Evolutionary conservation across 2,888 invertebrate species (phyloP), one percentile per base, ranked within the genome.

Genomic region (Eremobia ochroleuca): DNA sequence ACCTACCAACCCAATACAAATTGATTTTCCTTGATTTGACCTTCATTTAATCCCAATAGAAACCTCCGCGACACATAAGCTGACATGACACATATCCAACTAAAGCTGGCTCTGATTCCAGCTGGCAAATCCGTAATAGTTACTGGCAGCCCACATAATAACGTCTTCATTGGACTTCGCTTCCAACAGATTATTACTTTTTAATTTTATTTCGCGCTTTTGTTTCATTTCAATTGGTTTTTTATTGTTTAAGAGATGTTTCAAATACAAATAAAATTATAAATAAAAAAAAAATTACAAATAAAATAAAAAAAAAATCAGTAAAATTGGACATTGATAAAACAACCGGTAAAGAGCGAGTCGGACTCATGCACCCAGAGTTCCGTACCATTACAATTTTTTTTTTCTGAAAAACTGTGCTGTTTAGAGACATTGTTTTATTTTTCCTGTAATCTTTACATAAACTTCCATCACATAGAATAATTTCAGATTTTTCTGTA

Each of bases 51-150:
- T 59, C 31, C n/a, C 8, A 21, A 28, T 46, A 18, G 4, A 21
- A 78, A 61, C 9, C 43, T 61, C n/a, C 61, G 37, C 4, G 4
- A 58, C 15, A 40, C 4, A 40, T 40, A 80, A 59, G 28, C 43
- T 34, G 49, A 64, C 37, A 52, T 80, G 58, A 8, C n/a, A 52
- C 28, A 37, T 11, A 28, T 43, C 49, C 18, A 46, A 21, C 37
- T n/a, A 31, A 15, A 18, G 58, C 34, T n/a, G 18, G 6, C 62
- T n/a, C 43, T 49, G 21, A 64, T 52, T 82, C 52, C 43, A 9
- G n/a, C n/a, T 73, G 46, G 49, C 81, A 62, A 11, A 52, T 68
- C 5, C 37, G 49, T 73, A 72, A 83, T n/a, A n/a, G n/a, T 83
- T 78, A 81, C 79, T 69, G 40, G 65, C 43, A 21, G n/a, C n/a